These are phyloP conservation scores for Lottia scabra DNA, from an alignment of 2,888 invertebrate genomes.

Conservation along the genomic window DNA sequence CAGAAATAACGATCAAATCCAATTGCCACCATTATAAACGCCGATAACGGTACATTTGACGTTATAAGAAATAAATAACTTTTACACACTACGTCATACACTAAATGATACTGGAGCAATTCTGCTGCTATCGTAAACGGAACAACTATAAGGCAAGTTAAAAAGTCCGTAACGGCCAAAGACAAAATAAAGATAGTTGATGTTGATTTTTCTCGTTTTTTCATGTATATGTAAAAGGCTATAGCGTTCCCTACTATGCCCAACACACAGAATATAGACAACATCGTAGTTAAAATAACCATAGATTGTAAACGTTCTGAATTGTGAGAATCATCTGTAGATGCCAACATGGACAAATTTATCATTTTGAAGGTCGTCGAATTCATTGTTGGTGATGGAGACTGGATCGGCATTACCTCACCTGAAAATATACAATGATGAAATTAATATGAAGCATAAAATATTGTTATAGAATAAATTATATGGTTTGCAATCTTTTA, in stretches of 20 bases:
- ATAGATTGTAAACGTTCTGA: not conserved
- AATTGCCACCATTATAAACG: conserved; percentile 62
- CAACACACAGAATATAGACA: conserved; percentile 48
- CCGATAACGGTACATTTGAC: conserved; percentile 62
- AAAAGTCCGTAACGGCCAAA: conserved; percentile 56
- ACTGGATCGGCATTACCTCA: no score
- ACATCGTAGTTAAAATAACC: conserved; percentile 41
- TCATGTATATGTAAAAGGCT: conserved; percentile 58
- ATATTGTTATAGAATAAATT: no score
- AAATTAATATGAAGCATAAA: no score
- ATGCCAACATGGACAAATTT: not conserved
- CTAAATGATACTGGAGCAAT: conserved; percentile 41
- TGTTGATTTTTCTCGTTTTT: conserved; percentile 49
- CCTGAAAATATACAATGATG: no score
- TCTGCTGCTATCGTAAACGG: conserved; percentile 58
- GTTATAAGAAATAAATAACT: conserved; percentile 63
- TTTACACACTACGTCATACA: conserved; percentile 57
- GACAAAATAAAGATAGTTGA: conserved; percentile 61
- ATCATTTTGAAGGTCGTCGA: not conserved
- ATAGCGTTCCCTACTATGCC: conserved; percentile 59
- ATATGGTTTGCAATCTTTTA: no score
- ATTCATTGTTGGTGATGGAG: not conserved
- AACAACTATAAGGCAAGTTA: conserved; percentile 53
- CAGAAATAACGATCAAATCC: conserved; percentile 62
- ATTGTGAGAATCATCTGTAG: not conserved